Evolutionary conservation across 2,797 vertebrate genomes (phyloP).

Genomic region (Mycteria americana): DNA sequence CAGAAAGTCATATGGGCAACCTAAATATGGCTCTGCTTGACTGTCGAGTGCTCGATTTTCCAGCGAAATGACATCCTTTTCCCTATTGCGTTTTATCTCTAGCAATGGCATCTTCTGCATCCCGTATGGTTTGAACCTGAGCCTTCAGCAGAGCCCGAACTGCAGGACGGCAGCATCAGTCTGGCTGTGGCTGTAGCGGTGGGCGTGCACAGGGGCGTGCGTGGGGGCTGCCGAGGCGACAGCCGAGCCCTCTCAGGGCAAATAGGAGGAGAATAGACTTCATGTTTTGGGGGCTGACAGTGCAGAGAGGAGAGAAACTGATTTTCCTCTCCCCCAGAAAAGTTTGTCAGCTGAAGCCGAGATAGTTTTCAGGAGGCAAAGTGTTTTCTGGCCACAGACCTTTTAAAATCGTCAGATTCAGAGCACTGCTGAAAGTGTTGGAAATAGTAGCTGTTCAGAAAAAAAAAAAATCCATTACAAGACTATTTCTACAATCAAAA

Average conservation of each 20-base stretch:
- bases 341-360: neutral
- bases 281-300: neutral
- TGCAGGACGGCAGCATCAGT: neutral
- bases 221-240: neutral
- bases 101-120: neutral
- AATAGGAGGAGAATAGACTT: neutral
- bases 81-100: neutral
- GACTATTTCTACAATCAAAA: neutral
- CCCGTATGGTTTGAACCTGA: neutral
- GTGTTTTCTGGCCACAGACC: neutral
- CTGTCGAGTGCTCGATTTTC: neutral
- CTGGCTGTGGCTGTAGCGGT: neutral
- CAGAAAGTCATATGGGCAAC: neutral
- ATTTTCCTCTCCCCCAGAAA: neutral
- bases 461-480: neutral
- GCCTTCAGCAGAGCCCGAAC: neutral
- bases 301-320: neutral
- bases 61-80: neutral
- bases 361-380: neutral
- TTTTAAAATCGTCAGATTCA: neutral
- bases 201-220: accelerated
- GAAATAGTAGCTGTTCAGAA: neutral
- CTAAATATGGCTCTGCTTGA: neutral
- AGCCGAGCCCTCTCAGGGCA: neutral
- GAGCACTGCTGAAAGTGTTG: neutral